Conservation (phyloP, 2,888 invertebrate species). For the Sacculina carcini region DNA sequence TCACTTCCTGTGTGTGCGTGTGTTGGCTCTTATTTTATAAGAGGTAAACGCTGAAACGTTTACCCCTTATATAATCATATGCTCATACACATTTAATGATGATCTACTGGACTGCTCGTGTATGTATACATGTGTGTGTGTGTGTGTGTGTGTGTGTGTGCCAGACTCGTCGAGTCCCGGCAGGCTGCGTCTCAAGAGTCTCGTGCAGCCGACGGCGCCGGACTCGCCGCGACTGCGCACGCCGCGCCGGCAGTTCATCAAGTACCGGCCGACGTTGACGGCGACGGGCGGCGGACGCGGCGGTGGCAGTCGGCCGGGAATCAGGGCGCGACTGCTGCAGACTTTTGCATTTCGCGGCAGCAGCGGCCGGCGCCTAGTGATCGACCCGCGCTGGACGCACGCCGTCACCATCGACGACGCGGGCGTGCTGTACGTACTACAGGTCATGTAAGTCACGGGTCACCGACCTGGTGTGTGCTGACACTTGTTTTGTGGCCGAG, state of each 20-base stretch:
- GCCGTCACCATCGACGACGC: slow-evolving; percentile 2
- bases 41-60: too few relatives aligned
- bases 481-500: too few relatives aligned
- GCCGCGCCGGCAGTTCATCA: background rate
- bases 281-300: background rate
- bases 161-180: too few relatives aligned
- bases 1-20: too few relatives aligned
- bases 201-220: background rate
- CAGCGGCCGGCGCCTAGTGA: background rate
- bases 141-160: too few relatives aligned
- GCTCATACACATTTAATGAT: too few relatives aligned
- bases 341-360: background rate
- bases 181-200: background rate
- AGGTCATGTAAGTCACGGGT: slow-evolving; percentile 1
- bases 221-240: background rate
- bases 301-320: background rate
- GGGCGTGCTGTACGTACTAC: background rate
- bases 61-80: too few relatives aligned
- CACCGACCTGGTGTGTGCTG: too few relatives aligned
- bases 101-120: too few relatives aligned
- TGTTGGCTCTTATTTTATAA: too few relatives aligned
- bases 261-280: background rate
- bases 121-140: too few relatives aligned
- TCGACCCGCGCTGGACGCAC: background rate
- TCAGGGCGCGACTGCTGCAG: background rate